These are phyloP conservation scores for Semaprochilodus insignis DNA, from an alignment of 2,797 vertebrate species.

Conservation along the genomic window DNA sequence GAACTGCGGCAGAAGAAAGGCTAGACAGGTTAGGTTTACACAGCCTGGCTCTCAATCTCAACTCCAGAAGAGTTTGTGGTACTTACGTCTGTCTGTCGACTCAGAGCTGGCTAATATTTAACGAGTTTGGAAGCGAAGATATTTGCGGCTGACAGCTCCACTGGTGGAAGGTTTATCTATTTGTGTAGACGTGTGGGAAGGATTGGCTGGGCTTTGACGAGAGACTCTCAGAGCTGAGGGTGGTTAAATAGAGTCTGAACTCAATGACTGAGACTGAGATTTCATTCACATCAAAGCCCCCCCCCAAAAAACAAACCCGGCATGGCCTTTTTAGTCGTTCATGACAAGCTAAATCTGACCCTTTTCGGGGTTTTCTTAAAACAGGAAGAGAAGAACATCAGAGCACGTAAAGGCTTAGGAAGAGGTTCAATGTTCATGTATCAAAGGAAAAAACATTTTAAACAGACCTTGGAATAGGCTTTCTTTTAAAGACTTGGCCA, in stretches of 20 bases:
- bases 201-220: constrained; percentile 72
- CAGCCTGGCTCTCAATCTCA: neutral
- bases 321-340: constrained; percentile 11
- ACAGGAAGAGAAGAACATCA: neutral
- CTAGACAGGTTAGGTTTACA: neutral
- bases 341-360: neutral
- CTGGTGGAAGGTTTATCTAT: constrained; percentile 70
- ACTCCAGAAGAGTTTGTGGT: neutral
- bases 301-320: constrained; percentile 14
- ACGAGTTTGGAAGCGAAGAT: constrained; percentile 63
- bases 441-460: neutral
- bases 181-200: constrained; percentile 75
- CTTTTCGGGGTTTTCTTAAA: neutral
- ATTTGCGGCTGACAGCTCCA: constrained; percentile 69
- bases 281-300: constrained; percentile 49
- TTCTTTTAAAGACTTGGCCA: neutral
- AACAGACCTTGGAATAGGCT: neutral
- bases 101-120: constrained; percentile 58
- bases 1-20: neutral
- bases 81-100: constrained; percentile 22
- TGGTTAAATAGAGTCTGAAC: constrained; percentile 56
- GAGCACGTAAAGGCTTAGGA: neutral
- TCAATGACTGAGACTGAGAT: constrained; percentile 44
- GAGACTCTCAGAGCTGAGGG: constrained; percentile 61
- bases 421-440: neutral